Conservation (phyloP, 2,797 vertebrate species). For the Sparidentex hasta region DNA sequence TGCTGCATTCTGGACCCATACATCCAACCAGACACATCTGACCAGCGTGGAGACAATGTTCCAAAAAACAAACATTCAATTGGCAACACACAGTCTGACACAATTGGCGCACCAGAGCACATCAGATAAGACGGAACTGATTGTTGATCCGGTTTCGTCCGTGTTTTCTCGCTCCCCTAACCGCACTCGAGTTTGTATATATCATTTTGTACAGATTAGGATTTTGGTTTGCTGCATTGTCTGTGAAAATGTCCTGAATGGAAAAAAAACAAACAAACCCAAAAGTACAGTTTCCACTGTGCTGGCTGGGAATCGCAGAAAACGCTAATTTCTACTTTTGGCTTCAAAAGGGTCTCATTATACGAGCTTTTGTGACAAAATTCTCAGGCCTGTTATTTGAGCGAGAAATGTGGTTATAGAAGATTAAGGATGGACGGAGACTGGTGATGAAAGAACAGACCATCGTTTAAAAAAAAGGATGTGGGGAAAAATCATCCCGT, state of each 20-base stretch:
- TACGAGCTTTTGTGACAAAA: constrained; percentile 25
- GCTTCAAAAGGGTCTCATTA: constrained; percentile 37
- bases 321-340: constrained; percentile 30
- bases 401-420: constrained; percentile 32
- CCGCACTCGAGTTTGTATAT: not conserved
- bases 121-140: constrained; percentile 7
- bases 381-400: constrained; percentile 28
- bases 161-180: not conserved
- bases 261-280: not conserved
- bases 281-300: constrained; percentile 7
- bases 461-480: constrained; percentile 3
- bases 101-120: constrained; percentile 14
- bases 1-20: not conserved
- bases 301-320: constrained; percentile 19
- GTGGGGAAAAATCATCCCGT: constrained; percentile 37
- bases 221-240: not conserved
- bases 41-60: not conserved
- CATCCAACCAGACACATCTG: not conserved
- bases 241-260: not conserved
- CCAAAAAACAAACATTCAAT: constrained; percentile 5
- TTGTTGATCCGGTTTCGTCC: constrained; percentile 6
- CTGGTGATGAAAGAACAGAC: constrained; percentile 37
- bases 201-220: not conserved
- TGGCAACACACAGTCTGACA: constrained; percentile 5
- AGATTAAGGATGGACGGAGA: constrained; percentile 38